phyloP scores from a whole-genome alignment of 2,888 invertebrate species.

The Proisotoma minuta region DNA sequence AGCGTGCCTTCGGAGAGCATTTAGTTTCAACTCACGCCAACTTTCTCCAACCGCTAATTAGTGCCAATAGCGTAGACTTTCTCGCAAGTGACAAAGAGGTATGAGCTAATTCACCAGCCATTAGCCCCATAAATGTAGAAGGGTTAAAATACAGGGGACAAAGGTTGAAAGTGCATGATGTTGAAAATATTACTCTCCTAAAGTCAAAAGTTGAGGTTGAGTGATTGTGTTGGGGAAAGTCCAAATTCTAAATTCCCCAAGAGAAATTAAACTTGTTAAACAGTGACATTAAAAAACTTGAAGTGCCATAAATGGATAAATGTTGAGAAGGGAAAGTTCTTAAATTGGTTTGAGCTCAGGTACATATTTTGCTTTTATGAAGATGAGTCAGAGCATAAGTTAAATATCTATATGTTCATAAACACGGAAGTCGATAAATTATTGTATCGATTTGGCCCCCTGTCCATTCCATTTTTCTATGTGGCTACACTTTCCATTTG shows the following conservation, averaged over 20 bases:
- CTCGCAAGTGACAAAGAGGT: neutral
- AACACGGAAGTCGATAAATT: neutral
- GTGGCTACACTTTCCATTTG: too few species aligned
- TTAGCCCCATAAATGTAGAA: neutral
- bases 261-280: neutral
- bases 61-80: neutral
- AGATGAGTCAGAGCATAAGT: neutral
- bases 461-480: too few species aligned
- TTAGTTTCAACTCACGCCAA: too few species aligned
- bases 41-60: too few species aligned
- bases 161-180: neutral
- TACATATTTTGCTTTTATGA: neutral
- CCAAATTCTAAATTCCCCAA: neutral
- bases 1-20: too few species aligned
- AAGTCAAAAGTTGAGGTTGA: too few species aligned
- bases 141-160: neutral
- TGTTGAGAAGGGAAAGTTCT: too few species aligned
- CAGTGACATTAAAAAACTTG: neutral
- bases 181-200: neutral
- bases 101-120: neutral
- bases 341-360: neutral
- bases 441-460: too few species aligned
- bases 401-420: neutral
- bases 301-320: too few species aligned
- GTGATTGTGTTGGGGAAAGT: neutral